These are phyloP conservation scores for Sebastes umbrosus DNA, from an alignment of 2,797 vertebrate genomes.

Conservation along the genomic window DNA sequence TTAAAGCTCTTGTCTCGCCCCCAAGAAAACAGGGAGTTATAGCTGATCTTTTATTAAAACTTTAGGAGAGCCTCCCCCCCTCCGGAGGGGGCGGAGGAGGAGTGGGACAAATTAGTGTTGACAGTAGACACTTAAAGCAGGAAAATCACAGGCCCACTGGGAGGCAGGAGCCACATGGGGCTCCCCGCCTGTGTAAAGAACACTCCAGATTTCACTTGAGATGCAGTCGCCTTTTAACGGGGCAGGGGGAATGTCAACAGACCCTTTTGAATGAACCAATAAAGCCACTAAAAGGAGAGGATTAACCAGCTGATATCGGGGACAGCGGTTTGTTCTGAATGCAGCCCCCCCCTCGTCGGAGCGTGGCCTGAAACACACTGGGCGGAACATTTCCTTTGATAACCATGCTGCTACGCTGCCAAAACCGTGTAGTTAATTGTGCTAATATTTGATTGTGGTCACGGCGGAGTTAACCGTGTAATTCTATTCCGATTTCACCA, in stretches of 20 bases:
- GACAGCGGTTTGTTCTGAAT: conserved; percentile 74
- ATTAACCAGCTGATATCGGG: conserved; percentile 87
- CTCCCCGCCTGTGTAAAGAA: conserved; percentile 85
- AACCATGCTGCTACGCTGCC: conserved; percentile 43
- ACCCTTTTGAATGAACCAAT: conserved; percentile 86
- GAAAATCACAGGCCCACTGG: conserved; percentile 88
- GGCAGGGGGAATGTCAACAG: conserved; percentile 86
- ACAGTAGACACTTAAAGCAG: conserved; percentile 90
- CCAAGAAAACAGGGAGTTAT: conserved; percentile 80
- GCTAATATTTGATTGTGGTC: conserved; percentile 51
- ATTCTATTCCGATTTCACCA: conserved; percentile 37
- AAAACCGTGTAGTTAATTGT: conserved; percentile 51
- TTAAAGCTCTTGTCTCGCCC: conserved; percentile 73
- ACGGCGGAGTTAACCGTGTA: conserved; percentile 48
- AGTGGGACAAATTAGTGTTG: conserved; percentile 90
- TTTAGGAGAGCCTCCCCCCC: conserved; percentile 83
- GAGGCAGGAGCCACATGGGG: conserved; percentile 85
- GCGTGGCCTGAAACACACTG: conserved; percentile 53
- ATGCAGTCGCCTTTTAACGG: conserved; percentile 86
- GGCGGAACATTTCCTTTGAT: conserved; percentile 67
- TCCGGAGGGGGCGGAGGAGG: conserved; percentile 76
- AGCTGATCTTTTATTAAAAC: conserved; percentile 88
- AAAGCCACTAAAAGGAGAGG: conserved; percentile 84
- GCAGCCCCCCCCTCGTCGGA: conserved; percentile 51
- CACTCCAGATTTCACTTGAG: conserved; percentile 86